Evolutionary conservation across 2,888 invertebrate species (phyloP).

Genomic region (Lasioglossum marginatum): DNA sequence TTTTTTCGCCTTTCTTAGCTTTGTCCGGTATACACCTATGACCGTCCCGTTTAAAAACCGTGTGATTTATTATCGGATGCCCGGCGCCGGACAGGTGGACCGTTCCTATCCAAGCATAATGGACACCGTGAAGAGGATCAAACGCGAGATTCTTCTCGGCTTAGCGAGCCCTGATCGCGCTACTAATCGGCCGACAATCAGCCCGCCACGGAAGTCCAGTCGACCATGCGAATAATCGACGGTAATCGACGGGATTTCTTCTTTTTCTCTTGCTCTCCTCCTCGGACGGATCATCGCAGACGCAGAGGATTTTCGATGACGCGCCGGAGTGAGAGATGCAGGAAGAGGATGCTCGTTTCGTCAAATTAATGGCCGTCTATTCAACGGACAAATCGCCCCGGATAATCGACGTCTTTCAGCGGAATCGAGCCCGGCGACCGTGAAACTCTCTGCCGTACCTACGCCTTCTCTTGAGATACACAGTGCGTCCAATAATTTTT

Average conservation of each 20-base stretch:
- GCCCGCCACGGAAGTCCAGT: slow-evolving; percentile 54
- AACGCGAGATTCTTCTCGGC: slow-evolving; percentile 55
- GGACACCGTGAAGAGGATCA: slow-evolving; percentile 58
- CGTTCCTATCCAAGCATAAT: slow-evolving; percentile 64
- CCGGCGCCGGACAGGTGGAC: slow-evolving; percentile 76
- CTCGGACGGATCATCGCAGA: not conserved
- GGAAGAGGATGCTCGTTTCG: slow-evolving; percentile 52
- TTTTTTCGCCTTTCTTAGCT: slow-evolving; percentile 14
- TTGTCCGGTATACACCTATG: slow-evolving; percentile 13
- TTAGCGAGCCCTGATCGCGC: slow-evolving; percentile 56
- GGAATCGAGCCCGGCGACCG: slow-evolving; percentile 16
- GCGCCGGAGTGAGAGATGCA: not conserved
- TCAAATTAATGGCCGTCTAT: slow-evolving; percentile 61
- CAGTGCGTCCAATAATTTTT: no score
- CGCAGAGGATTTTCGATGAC: not conserved
- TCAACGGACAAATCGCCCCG: slow-evolving; percentile 58
- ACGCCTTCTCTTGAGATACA: not conserved
- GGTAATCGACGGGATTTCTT: slow-evolving; percentile 44
- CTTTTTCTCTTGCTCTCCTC: not conserved
- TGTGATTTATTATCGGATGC: slow-evolving; percentile 75
- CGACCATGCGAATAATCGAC: slow-evolving; percentile 61
- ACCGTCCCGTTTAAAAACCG: slow-evolving; percentile 64
- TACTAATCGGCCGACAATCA: slow-evolving; percentile 68
- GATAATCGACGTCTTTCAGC: slow-evolving; percentile 40
- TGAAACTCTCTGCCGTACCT: not conserved